Evolutionary conservation across 2,888 invertebrate genomes (phyloP).

Genomic region (Hirtodrosophila alboralis): DNA sequence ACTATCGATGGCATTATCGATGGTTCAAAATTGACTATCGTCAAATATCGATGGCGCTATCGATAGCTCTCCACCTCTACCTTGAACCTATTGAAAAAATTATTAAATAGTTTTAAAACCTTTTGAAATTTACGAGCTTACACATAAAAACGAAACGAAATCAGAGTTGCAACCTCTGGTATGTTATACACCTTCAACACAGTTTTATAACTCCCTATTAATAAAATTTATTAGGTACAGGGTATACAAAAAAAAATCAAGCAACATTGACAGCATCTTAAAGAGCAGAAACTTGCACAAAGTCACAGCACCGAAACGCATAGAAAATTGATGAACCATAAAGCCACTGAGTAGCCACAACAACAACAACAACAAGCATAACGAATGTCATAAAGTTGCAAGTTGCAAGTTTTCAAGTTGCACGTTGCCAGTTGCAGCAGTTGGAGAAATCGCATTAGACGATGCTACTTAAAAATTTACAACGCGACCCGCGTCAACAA

Average conservation of each 20-base stretch:
- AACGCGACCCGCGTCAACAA: slow-evolving; percentile 55
- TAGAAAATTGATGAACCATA: slow-evolving; percentile 64
- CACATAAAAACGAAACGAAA: no score
- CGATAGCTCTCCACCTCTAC: no score
- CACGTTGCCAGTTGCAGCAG: slow-evolving; percentile 35
- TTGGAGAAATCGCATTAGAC: slow-evolving; percentile 63
- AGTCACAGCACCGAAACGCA: slow-evolving; percentile 43
- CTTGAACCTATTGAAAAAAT: no score
- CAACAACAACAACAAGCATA: slow-evolving; percentile 37
- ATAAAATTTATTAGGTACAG: no score
- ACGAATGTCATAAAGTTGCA: slow-evolving; percentile 62
- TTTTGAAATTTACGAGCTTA: no score
- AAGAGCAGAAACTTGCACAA: slow-evolving; percentile 20
- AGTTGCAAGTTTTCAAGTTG: slow-evolving; percentile 16
- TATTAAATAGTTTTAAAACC: no score
- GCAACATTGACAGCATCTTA: slow-evolving; percentile 12
- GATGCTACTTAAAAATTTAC: slow-evolving; percentile 74
- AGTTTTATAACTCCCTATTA: no score
- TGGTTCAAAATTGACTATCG: no score
- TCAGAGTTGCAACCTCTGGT: no score
- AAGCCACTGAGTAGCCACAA: slow-evolving; percentile 36
- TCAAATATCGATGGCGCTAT: no score
- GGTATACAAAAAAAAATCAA: not conserved
- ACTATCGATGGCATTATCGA: no score
- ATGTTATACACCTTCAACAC: no score